Evolutionary conservation across 2,797 vertebrate genomes (phyloP), one percentile per base, ranked within the genome.

Genomic region (Gymnopithys bicolor): DNA sequence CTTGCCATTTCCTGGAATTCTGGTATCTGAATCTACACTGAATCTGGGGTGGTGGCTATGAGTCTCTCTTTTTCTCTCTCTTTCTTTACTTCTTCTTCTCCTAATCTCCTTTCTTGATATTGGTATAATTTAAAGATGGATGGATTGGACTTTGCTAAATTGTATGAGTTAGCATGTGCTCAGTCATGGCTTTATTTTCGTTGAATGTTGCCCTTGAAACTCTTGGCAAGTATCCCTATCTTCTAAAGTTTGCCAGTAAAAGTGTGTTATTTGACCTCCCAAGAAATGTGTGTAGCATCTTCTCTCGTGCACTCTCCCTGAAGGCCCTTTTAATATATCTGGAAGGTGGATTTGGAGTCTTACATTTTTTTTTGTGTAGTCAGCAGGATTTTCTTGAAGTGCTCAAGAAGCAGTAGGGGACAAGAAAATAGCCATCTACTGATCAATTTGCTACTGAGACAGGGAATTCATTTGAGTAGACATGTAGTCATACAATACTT

Each of bases 401-500:
- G 3, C 16, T 64, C 18, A 67, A 32, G 24, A 83, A 58, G 30
- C 2, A 32, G 2, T 13, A 35, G 6, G 16, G 11, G 10, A 13
- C 6, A 84, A 75, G 12, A 41, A 81, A 74, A 27, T 9, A 68
- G 2, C 27, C 41, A 8, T 12, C 30, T 67, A 8, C 25, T 7
- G 21, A 48, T 60, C 17, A 32, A 35, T 62, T 68, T 37, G 4
- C 33, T 35, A 35, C 37, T 23, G 9, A 69, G 33, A 11, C 3
- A 27, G 19, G 0, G 2, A 49, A 24, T 32, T 83, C 11, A 19
- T 7, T 63, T 81, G 13, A 67, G n/a, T 28, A 78, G 12, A 23
- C 18, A 58, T 2, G 5, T 2, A 59, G 24, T 13, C 2, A 0
- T 37, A 28, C 28, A 71, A 52, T 11, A 8, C 9, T 55, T 70